A percentile compares a stretch with the other conserved stretches of the same genome.
These are phyloP conservation scores for Trigoniulus corallinus DNA, from an alignment of 1,140 invertebrate genomes.

Conservation along the genomic window DNA sequence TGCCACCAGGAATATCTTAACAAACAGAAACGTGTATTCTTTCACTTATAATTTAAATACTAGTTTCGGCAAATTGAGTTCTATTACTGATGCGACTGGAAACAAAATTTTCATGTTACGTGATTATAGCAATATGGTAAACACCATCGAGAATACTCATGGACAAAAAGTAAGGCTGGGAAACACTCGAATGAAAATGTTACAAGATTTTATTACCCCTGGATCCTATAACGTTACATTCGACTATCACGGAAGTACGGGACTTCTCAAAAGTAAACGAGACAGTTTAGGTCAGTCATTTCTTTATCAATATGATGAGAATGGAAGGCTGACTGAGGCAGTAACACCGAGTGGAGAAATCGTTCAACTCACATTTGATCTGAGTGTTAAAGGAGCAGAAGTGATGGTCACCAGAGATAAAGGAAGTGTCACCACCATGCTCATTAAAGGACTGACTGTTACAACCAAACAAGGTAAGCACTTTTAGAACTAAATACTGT, in stretches of 20 bases:
- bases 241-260: constrained; percentile 76
- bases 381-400: constrained; percentile 70
- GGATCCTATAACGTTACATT: constrained; percentile 85
- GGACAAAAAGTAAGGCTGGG: constrained; percentile 76
- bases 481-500: no score
- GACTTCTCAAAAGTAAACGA: constrained; percentile 67
- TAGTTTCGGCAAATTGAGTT: constrained; percentile 82
- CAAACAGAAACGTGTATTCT: constrained; percentile 73
- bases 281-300: constrained; percentile 80
- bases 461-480: constrained; percentile 13
- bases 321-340: constrained; percentile 71
- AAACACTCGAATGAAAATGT: constrained; percentile 73
- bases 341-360: constrained; percentile 84
- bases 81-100: constrained; percentile 79
- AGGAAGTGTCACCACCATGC: constrained; percentile 57
- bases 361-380: constrained; percentile 47
- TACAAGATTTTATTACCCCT: constrained; percentile 71
- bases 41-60: constrained; percentile 95
- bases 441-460: constrained; percentile 73
- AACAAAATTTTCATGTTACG: constrained; percentile 77
- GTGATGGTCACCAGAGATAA: constrained; percentile 69
- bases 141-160: constrained; percentile 85
- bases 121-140: constrained; percentile 55
- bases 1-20: constrained; percentile 78
- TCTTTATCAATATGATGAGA: constrained; percentile 89